These are phyloP conservation scores for Limnephilus auricula DNA, from an alignment of 2,888 invertebrate species.

Conservation along the genomic window DNA sequence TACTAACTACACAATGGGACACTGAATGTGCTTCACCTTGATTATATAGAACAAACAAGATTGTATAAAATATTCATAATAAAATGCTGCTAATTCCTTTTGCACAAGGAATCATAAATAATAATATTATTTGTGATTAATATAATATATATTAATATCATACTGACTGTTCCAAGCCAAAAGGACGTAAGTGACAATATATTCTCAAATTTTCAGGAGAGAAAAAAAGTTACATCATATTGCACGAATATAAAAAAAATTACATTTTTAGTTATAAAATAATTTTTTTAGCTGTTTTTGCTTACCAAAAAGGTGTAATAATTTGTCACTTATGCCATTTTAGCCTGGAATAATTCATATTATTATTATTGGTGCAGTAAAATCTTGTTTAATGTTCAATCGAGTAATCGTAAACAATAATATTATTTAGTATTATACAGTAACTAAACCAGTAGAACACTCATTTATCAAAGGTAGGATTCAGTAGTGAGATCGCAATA, in stretches of 20 bases:
- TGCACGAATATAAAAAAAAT: too few relatives aligned
- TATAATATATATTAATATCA: too few relatives aligned
- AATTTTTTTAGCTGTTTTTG: too few relatives aligned
- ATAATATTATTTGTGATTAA: neutral
- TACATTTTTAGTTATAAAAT: too few relatives aligned
- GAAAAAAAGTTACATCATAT: too few relatives aligned
- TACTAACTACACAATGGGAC: neutral
- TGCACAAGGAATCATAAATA: neutral
- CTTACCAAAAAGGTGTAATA: too few relatives aligned
- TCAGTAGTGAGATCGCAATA: too few relatives aligned
- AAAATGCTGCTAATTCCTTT: neutral
- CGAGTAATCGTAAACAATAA: neutral
- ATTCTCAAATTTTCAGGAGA: too few relatives aligned
- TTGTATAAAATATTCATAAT: neutral
- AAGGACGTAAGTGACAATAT: too few relatives aligned
- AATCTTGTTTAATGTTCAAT: neutral
- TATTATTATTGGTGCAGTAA: neutral
- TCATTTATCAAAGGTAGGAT: too few relatives aligned
- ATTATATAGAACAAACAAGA: neutral
- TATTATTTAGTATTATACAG: neutral
- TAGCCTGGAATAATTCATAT: neutral
- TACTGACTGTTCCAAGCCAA: neutral
- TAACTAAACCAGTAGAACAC: too few relatives aligned
- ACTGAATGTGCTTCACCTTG: neutral
- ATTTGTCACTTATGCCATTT: too few relatives aligned